Percentiles rank a stretch among this genome's conserved stretches.
Conservation (phyloP, 2,888 invertebrate genomes). For the Melolontha melolontha region DNA sequence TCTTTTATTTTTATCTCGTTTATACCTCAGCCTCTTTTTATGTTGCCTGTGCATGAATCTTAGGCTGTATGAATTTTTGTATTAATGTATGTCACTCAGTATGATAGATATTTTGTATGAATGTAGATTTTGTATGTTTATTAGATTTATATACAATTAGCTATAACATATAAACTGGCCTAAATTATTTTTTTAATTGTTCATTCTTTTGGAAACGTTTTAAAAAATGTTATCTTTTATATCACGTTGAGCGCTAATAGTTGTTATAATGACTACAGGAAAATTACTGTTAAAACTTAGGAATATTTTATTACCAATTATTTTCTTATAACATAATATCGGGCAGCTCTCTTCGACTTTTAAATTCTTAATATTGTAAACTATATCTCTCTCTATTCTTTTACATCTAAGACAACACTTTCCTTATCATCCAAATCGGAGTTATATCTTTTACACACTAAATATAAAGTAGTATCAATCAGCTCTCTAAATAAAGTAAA, state of each 20-base stretch:
- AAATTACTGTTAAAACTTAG: no score
- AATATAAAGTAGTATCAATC: no score
- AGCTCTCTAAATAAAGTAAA: no score
- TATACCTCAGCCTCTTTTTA: constrained; percentile 44
- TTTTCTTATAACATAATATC: no score
- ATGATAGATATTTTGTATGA: constrained; percentile 61
- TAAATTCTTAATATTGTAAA: no score
- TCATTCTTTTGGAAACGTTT: background rate
- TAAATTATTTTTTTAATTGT: constrained; percentile 48
- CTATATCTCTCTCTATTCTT: no score
- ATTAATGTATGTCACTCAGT: constrained; percentile 59
- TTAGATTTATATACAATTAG: constrained; percentile 50
- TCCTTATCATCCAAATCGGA: no score
- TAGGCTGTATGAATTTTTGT: constrained; percentile 63
- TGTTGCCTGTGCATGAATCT: constrained; percentile 56
- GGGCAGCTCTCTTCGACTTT: no score
- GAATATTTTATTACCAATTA: background rate
- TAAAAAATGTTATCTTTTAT: background rate
- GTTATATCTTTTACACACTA: no score
- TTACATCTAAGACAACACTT: no score
- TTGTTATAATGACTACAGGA: no score
- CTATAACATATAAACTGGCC: constrained; percentile 54
- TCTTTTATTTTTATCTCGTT: constrained; percentile 13
- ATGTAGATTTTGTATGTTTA: constrained; percentile 52
- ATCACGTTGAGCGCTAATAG: no score